Evolutionary conservation across 2,797 vertebrate genomes (phyloP), one percentile per base, ranked within the genome.

Genomic region (Coregonus suidteri): DNA sequence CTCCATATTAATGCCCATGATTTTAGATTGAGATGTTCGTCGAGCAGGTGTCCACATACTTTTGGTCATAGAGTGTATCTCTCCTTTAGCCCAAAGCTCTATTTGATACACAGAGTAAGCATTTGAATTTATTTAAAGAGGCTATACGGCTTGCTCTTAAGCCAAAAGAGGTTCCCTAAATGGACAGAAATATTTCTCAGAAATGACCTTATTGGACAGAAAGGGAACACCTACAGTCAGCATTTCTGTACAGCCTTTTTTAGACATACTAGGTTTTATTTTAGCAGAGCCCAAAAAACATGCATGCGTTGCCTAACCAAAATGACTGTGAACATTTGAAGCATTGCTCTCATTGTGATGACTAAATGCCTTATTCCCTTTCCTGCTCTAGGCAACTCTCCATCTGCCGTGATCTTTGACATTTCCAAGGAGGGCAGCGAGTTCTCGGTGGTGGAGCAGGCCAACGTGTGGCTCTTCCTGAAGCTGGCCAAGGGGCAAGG

Each of bases 391-490:
- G 98, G 97, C 76, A 93, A 95, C 59, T 89, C 95, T 74, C 95
- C 87, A 79, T 97, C 96, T 80, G 88, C 88, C 18, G 94, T 99
- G 85, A 95, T 95, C 91, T 99, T 99, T 82, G 95, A 96, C 84
- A 96, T 99, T 82, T 98, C 97, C 70, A 96, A 95, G 89, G 97
- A 99, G 84, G 95, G 93, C 25, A 96, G 95, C 0, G 96, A 97
- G 54, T 89, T 97, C 20, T 96, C 96, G 0, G 90, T 98, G 87
- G 97, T 99, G 91, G 96, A 97, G 73, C 96, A 97, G 67, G 97
- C 98, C 7, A 97, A 98, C 80, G 92, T 99, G 73, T 99, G 98
- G 98, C 94, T 99, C 79, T 99, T 99, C 86, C 92, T 99, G 4
- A 96, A 97, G 81, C 88, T 99, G 86, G 94, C 96, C 5, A 98